Base-by-base conservation (phyloP, 1,140 invertebrate species). In the Zaprionus nigranus region DNA sequence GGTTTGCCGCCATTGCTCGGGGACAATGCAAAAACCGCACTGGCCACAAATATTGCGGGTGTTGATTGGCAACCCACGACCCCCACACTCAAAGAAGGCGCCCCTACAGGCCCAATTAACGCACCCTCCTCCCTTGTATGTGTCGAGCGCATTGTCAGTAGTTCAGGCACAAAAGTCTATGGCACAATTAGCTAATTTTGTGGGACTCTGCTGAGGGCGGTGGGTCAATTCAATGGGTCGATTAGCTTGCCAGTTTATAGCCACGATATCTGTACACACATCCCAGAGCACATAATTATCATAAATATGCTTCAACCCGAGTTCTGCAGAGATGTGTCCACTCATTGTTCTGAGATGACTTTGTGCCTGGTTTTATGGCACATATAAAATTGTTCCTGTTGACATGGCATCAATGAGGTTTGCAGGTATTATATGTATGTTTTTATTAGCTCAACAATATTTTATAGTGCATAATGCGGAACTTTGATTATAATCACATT, bases 121-220 rank as follows among this genome's bases (percentile, higher is more conserved):
- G 11, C 15, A 43, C 5, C 11, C 12, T 24, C 17, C 57, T 26
- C 30, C n/a, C 26, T 12, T 59, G 13, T n/a, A 20, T 34, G 20
- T 62, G 38, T 13, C 30, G 6, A 34, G 20, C 17, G 43, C 26
- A 58, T 69, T 75, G 51, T 63, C 40, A 57, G 53, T 43, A 70
- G 66, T 64, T 40, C 26, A 36, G 36, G 20, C 28, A 26, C 24
- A 43, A 73, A 61, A 68, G 43, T 40, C 56, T 24, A 61, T 43
- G 49, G 38, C 68, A 80, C 78, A 84, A 84, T 84, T 84, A 78
- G 61, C 78, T 74, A 69, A 84, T 84, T 84, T 76, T 49, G 26
- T 38, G 26, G 20, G 9, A 15, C n/a, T 20, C 46, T 9, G 40
- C 36, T 57, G 28, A 34, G 51, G 56, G 26, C n/a, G 53, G 30